These are phyloP conservation scores for Azemiops feae DNA, from an alignment of 2,113 vertebrate species.

Conservation along the genomic window DNA sequence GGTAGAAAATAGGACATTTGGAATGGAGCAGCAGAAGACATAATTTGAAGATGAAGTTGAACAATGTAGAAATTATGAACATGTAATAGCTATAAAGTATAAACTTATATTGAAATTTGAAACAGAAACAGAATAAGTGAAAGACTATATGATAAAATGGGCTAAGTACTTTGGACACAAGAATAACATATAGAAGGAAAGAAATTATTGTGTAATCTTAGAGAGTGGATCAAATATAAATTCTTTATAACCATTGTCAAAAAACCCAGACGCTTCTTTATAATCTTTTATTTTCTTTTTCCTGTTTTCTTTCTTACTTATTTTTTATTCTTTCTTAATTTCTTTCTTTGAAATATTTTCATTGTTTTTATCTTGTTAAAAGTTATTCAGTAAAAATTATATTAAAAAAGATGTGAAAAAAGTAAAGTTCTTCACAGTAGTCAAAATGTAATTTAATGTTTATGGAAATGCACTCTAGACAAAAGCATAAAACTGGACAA, in stretches of 20 bases:
- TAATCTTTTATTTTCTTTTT: not conserved
- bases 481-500: not conserved
- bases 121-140: not conserved
- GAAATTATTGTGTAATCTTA: not conserved
- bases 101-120: not conserved
- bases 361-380: not conserved
- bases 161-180: not conserved
- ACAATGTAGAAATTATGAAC: not conserved
- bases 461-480: not conserved
- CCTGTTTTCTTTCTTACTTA: not conserved
- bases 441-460: not conserved
- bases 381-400: not conserved
- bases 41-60: not conserved
- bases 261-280: not conserved
- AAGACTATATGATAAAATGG: not conserved
- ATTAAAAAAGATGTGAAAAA: not conserved
- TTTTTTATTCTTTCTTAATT: not conserved
- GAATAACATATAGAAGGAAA: not conserved
- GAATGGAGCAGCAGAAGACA: not conserved
- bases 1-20: not conserved
- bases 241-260: not conserved
- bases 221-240: not conserved
- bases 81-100: not conserved
- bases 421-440: not conserved
- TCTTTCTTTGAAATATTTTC: not conserved